Evolutionary conservation across 2,113 vertebrate species (phyloP).

Genomic region (Panurus biarmicus): DNA sequence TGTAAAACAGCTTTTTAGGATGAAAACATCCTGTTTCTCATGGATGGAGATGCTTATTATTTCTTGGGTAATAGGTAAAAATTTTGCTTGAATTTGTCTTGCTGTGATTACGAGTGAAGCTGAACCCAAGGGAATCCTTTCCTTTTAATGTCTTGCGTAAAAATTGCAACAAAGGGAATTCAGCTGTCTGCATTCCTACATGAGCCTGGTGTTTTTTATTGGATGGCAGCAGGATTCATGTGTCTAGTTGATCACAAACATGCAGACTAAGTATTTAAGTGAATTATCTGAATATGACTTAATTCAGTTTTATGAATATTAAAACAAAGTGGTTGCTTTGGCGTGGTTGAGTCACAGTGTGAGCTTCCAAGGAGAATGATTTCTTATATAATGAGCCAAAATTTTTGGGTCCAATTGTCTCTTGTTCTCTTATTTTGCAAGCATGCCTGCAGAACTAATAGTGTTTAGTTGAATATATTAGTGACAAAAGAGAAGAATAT

Average conservation of each 20-base stretch:
- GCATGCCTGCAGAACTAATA: neutral
- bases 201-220: neutral
- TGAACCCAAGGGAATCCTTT: neutral
- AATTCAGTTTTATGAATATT: neutral
- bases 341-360: neutral
- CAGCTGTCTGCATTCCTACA: neutral
- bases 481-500: neutral
- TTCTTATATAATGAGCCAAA: neutral
- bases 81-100: neutral
- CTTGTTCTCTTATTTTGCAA: neutral
- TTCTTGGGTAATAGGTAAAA: constrained; percentile 94
- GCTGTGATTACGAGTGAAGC: neutral
- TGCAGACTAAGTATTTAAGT: neutral
- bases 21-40: constrained; percentile 93
- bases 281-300: neutral
- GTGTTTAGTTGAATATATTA: neutral
- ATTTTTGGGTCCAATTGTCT: neutral
- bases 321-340: neutral
- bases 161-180: neutral
- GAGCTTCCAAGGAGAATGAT: neutral
- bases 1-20: constrained; percentile 88
- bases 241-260: neutral
- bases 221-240: neutral
- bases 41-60: constrained; percentile 98
- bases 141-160: neutral